Evolutionary conservation across 2,113 vertebrate species (phyloP), one percentile per base, ranked within the genome.

Genomic region (Cyanoramphus novaezelandiae): DNA sequence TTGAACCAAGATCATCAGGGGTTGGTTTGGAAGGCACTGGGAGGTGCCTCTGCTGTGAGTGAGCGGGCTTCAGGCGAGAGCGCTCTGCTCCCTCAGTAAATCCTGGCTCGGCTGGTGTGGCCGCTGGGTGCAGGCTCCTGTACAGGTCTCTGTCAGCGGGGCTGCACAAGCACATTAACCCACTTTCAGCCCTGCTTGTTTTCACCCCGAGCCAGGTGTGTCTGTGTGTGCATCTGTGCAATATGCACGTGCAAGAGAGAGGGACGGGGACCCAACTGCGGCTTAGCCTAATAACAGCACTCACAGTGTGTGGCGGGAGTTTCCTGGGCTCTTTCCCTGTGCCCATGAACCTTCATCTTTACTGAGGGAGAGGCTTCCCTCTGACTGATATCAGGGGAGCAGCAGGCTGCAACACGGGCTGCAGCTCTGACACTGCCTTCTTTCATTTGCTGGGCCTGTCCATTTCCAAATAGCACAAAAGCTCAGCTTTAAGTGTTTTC

Each of bases 291-390:
- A 4, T 47, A 43, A 43, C 8, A 6, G 52, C 35, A 17, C 2
- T 1, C 1, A 0, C 17, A 3, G 17, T 4, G 31, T 17, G 24
- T n/a, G 62, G 24, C 55, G 25, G n/a, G 65, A 78, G 75, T 46
- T 53, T 43, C 82, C 69, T 84, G 69, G 23, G 27, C 37, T 72
- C 35, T 60, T 72, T 93, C 20, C 19, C 10, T 0, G 1, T 50
- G 46, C 25, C 44, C 10, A 1, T 47, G 59, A 64, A 49, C 39
- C 13, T 2, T 31, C n/a, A 2, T 20, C 53, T 24, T 49, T 27
- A 9, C 10, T 2, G 53, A 28, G 21, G 39, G 14, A 59, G 63
- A 82, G 39, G 53, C 49, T 96, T 29, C 24, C 69, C 41, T 80
- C 5, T 0, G 5, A 7, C n/a, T 12, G 27, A 29, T 27, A 27